phyloP scores from a whole-genome alignment of 2,888 invertebrate species.

The Ptilodon capucinus region DNA sequence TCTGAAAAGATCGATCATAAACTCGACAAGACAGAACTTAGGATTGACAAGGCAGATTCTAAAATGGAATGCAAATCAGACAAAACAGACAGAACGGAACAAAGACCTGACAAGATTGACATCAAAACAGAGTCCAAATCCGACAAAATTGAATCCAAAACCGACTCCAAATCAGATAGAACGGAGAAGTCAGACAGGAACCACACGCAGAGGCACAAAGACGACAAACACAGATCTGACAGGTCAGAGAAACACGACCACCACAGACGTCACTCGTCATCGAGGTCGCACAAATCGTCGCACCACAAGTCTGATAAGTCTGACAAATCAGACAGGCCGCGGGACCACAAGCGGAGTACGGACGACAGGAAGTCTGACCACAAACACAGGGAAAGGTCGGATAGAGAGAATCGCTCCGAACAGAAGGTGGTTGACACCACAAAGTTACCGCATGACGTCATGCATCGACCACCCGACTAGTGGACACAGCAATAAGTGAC shows the following conservation, averaged over 20 bases:
- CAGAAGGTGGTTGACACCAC: constrained; percentile 32
- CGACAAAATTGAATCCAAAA: constrained; percentile 27
- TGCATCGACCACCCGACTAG: constrained; percentile 69
- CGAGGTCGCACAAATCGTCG: constrained; percentile 60
- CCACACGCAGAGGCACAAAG: constrained; percentile 54
- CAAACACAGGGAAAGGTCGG: constrained; percentile 40
- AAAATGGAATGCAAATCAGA: background rate
- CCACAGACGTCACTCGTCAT: constrained; percentile 63
- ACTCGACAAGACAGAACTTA: background rate
- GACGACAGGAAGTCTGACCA: constrained; percentile 48
- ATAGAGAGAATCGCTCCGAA: constrained; percentile 17
- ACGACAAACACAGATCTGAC: constrained; percentile 28
- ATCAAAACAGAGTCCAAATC: no score
- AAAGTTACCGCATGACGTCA: constrained; percentile 54
- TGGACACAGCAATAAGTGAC: constrained; percentile 9
- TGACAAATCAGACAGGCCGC: constrained; percentile 33
- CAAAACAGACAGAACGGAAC: constrained; percentile 12
- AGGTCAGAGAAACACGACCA: constrained; percentile 40
- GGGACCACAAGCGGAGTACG: constrained; percentile 53
- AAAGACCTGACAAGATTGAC: constrained; percentile 31
- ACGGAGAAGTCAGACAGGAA: constrained; percentile 42
- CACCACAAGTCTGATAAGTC: constrained; percentile 53
- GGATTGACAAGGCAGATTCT: background rate
- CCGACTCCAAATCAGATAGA: constrained; percentile 31
- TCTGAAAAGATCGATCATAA: background rate